Conservation (phyloP, 2,113 vertebrate genomes). For the Vombatus ursinus region DNA sequence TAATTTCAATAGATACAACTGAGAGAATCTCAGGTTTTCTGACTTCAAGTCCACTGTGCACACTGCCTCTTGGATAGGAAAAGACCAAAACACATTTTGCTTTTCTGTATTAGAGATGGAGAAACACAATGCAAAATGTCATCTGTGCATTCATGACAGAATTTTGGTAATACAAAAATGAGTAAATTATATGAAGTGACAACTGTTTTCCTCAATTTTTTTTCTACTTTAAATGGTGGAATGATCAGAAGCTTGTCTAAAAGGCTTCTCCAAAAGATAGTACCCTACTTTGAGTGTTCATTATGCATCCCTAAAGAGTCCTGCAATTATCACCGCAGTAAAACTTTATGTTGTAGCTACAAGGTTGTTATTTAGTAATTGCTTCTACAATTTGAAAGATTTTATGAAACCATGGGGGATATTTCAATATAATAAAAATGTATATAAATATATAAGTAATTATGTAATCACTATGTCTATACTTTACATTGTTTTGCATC, state of each 20-base stretch:
- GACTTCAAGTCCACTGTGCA: neutral
- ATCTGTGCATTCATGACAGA: neutral
- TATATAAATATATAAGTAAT: slow-evolving; percentile 34
- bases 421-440: slow-evolving; percentile 37
- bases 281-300: slow-evolving; percentile 31
- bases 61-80: neutral
- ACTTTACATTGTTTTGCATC: slow-evolving; percentile 58
- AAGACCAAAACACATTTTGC: neutral
- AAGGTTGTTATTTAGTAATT: slow-evolving; percentile 57
- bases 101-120: neutral
- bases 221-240: slow-evolving; percentile 19
- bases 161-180: neutral
- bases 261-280: slow-evolving; percentile 27
- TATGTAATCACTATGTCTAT: slow-evolving; percentile 48
- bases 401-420: slow-evolving; percentile 46
- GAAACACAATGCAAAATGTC: neutral
- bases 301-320: slow-evolving; percentile 54
- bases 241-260: neutral
- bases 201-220: neutral
- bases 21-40: neutral
- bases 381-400: slow-evolving; percentile 49
- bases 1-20: neutral
- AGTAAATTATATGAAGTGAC: neutral
- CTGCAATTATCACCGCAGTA: slow-evolving; percentile 38
- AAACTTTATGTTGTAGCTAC: slow-evolving; percentile 44